Evolutionary conservation across 2,113 vertebrate species (phyloP).

Genomic region (Phylloscopus trochiloides): DNA sequence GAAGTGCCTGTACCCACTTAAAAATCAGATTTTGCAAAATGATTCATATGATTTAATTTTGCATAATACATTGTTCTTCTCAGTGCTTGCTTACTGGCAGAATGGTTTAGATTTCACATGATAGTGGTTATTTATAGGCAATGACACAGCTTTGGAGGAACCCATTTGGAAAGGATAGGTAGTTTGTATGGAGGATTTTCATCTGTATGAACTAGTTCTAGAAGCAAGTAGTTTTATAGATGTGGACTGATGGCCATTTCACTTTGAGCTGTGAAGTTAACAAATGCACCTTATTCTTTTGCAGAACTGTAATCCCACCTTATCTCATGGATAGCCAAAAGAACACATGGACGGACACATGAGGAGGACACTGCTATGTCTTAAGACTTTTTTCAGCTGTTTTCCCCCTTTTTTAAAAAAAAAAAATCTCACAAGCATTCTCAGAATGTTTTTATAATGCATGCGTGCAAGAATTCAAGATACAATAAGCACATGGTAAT

Average conservation of each 20-base stretch:
- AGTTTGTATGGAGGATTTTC: background rate
- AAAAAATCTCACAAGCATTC: background rate
- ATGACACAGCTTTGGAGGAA: slow-evolving; percentile 22
- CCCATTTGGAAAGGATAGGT: background rate
- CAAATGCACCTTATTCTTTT: background rate
- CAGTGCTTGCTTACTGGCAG: background rate
- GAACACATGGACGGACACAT: accelerated
- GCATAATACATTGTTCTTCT: slow-evolving; percentile 50
- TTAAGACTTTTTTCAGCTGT: background rate
- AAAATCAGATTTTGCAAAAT: slow-evolving; percentile 38
- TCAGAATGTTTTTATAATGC: background rate
- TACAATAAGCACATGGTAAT: background rate
- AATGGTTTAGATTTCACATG: slow-evolving; percentile 38
- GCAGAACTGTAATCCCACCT: background rate
- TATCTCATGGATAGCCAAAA: background rate
- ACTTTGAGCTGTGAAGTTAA: background rate
- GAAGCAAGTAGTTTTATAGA: background rate
- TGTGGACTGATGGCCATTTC: background rate
- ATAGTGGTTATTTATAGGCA: slow-evolving; percentile 31
- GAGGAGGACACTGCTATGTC: background rate
- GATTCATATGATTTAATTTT: slow-evolving; percentile 43
- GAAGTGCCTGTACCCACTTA: slow-evolving; percentile 42
- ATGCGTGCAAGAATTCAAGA: background rate
- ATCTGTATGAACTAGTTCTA: background rate
- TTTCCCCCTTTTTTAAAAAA: accelerated